Conservation (phyloP, 2,797 vertebrate species). For the Lacerta viridis region DNA sequence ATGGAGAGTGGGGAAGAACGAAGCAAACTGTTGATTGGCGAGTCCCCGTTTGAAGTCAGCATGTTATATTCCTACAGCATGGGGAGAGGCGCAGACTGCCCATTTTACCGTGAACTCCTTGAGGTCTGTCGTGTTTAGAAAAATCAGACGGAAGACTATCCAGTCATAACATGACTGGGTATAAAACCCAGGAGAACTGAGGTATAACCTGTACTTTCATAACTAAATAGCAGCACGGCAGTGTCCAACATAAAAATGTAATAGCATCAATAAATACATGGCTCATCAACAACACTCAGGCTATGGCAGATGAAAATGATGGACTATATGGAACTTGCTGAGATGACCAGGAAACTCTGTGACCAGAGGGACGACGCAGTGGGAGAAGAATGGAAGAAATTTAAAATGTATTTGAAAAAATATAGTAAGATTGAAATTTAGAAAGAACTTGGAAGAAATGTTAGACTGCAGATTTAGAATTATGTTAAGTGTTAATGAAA, state of each 20-base stretch:
- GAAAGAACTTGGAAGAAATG: too few relatives aligned
- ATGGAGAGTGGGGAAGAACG: conserved; percentile 51
- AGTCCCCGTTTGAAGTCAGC: conserved; percentile 2
- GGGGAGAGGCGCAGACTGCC: neutral
- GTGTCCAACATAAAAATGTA: too few relatives aligned
- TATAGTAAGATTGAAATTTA: too few relatives aligned
- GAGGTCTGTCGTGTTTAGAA: neutral
- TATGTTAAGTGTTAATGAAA: too few relatives aligned
- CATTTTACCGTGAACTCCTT: neutral
- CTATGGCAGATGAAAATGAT: neutral
- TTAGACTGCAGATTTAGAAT: too few relatives aligned
- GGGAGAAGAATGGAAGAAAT: too few relatives aligned
- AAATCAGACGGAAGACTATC: neutral
- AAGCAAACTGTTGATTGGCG: conserved; percentile 17
- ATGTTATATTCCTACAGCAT: neutral
- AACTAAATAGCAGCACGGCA: too few relatives aligned
- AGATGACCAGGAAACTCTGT: too few relatives aligned
- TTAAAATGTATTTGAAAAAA: too few relatives aligned
- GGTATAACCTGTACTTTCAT: neutral
- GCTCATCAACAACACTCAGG: neutral
- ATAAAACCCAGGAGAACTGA: neutral
- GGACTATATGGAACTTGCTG: too few relatives aligned
- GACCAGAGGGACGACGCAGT: too few relatives aligned
- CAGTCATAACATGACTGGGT: neutral
- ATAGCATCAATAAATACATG: too few relatives aligned